Evolutionary conservation across 2,797 vertebrate genomes (phyloP).

Genomic region (Smutsia gigantea): DNA sequence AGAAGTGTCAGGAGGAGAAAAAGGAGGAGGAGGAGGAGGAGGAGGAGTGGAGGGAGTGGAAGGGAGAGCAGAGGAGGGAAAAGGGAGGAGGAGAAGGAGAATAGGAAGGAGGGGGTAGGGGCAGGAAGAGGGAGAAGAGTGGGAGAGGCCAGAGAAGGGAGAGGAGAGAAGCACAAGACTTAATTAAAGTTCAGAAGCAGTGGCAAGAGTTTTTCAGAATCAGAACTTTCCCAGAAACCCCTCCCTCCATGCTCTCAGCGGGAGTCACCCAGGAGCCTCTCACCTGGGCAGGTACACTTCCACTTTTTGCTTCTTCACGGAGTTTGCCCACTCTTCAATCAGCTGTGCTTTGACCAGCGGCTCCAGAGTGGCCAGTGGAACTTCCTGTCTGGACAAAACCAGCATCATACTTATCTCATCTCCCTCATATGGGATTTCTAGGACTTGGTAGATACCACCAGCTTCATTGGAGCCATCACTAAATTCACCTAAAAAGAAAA

Average conservation of each 20-base stretch:
- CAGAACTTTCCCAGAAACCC: not conserved
- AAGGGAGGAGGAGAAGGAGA: not conserved
- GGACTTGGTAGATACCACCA: constrained; percentile 97
- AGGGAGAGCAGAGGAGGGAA: not conserved
- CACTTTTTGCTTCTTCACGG: constrained; percentile 98
- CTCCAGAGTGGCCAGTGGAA: constrained; percentile 94
- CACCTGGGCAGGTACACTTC: constrained; percentile 98
- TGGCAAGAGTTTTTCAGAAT: not conserved
- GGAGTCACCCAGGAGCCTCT: constrained; percentile 53
- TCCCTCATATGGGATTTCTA: constrained; percentile 98
- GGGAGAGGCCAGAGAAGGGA: too few relatives aligned
- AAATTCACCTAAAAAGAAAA: constrained; percentile 92
- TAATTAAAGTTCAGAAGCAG: not conserved
- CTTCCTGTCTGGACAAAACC: constrained; percentile 95
- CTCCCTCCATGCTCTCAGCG: fast-evolving
- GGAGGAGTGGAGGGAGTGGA: too few relatives aligned
- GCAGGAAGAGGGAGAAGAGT: not conserved
- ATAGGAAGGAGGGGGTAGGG: too few relatives aligned
- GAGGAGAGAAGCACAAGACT: not conserved
- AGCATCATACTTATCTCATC: constrained; percentile 98
- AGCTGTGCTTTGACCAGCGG: constrained; percentile 94
- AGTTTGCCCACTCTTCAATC: constrained; percentile 97
- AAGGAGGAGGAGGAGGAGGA: not conserved
- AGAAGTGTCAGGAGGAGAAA: not conserved
- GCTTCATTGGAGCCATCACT: constrained; percentile 98